Evolutionary conservation across 2,113 vertebrate genomes (phyloP), one percentile per base, ranked within the genome.

Genomic region (Zosterops hypoxanthus): DNA sequence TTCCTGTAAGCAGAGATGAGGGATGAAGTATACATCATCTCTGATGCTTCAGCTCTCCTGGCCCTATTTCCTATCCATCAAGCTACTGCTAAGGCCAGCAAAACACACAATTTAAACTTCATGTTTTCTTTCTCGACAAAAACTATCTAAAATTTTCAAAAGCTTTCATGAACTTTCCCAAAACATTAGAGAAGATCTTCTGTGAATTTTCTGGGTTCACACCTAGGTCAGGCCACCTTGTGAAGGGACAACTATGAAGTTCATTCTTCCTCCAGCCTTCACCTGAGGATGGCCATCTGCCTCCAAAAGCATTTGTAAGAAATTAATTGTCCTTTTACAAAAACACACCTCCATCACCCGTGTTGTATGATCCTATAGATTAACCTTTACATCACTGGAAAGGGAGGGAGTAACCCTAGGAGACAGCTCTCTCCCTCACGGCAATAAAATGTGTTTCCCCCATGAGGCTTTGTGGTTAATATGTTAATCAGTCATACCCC

Each of bases 301-400:
- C 47, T 52, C 49, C 56, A 66, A n/a, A 73, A 84, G 9, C 17
- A 5, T 61, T 33, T 49, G 5, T 12, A 70, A 69, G 33, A 69
- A 79, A 82, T 29, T 1, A 34, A n/a, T 9, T 5, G 15, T 11
- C 19, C 42, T 64, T 64, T 49, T 44, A 36, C 5, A 29, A 55
- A 59, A 78, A 8, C 3, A 2, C 8, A 0, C 17, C 31, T 57
- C 47, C 15, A 36, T 21, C 6, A 3, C 10, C 25, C 1, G 1
- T n/a, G 9, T 26, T 47, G 18, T 7, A 3, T 9, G 53, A 52
- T 34, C 24, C 55, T 15, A 5, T 39, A 39, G 39, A 11, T 39
- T 39, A 39, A 39, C 39, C 39, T 39, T 39, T 39, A 39, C 39
- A 39, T 39, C 39, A 39, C 39, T 39, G 39, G 39, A 39, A 39